Evolutionary conservation across 2,113 vertebrate species (phyloP).

Genomic region (Cebus imitator): DNA sequence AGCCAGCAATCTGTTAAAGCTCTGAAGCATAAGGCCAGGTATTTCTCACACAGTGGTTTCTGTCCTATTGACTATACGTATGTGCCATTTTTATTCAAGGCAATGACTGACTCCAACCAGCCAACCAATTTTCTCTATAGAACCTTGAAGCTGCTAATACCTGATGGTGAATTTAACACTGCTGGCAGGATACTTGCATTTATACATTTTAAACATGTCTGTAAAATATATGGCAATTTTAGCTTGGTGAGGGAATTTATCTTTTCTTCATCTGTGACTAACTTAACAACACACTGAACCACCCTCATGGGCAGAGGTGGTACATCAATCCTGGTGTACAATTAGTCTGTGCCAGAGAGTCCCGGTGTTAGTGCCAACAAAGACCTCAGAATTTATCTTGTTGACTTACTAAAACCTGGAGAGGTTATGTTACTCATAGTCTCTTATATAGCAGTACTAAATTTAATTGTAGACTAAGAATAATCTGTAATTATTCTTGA

Average conservation of each 20-base stretch:
- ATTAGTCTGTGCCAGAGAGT: neutral
- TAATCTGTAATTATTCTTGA: neutral
- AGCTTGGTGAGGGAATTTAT: neutral
- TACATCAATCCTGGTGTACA: neutral
- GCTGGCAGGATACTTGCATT: neutral
- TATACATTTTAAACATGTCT: neutral
- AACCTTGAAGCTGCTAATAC: neutral
- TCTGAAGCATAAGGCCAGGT: constrained; percentile 12
- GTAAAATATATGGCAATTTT: neutral
- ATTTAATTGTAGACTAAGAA: constrained; percentile 20
- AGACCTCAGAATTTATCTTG: neutral
- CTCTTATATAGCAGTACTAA: neutral
- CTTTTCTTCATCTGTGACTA: neutral
- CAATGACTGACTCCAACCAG: neutral
- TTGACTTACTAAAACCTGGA: neutral
- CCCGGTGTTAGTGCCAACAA: neutral
- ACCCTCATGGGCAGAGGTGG: neutral
- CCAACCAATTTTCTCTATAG: neutral
- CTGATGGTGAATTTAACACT: neutral
- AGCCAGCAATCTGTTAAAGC: constrained; percentile 20
- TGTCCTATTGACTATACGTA: neutral
- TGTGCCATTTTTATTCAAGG: neutral
- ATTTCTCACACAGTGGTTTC: neutral
- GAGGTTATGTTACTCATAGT: neutral
- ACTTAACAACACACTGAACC: neutral